Conservation (phyloP, 2,888 invertebrate species). For the Cataglyphis cursor region DNA sequence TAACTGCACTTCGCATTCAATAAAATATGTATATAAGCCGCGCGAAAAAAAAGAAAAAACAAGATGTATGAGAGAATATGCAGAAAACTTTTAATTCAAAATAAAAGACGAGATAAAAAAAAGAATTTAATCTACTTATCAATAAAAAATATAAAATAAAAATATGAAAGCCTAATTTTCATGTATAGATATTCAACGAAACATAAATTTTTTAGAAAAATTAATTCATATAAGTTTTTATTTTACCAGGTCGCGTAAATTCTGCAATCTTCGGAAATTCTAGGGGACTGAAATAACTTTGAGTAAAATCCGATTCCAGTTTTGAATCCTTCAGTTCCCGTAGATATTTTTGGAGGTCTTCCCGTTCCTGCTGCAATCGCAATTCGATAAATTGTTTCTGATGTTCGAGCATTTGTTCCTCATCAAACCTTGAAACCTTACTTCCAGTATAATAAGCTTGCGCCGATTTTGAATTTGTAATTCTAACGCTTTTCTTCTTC, state of each 20-base stretch:
- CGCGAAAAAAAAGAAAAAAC: background rate
- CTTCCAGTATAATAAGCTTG: constrained; percentile 37
- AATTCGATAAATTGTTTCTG: constrained; percentile 54
- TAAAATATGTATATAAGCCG: constrained; percentile 28
- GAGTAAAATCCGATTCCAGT: background rate
- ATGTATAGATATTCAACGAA: background rate
- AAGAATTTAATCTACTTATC: constrained; percentile 4
- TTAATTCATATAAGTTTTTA: background rate
- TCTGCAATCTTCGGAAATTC: constrained; percentile 78
- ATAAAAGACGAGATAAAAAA: background rate
- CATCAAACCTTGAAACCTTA: constrained; percentile 56
- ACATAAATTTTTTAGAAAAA: background rate
- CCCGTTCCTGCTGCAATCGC: constrained; percentile 64
- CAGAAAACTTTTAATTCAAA: background rate
- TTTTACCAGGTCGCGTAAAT: constrained; percentile 74
- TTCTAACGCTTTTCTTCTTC: constrained; percentile 14
- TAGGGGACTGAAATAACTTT: constrained; percentile 66
- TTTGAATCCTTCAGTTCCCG: constrained; percentile 58
- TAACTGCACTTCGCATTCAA: constrained; percentile 10
- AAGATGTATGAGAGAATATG: background rate
- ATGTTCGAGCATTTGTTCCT: constrained; percentile 53
- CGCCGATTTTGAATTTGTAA: constrained; percentile 27
- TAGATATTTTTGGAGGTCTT: constrained; percentile 64
- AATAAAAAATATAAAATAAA: background rate
- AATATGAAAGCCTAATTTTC: background rate